Conservation (phyloP, 2,113 vertebrate species). For the Oryzias curvinotus region DNA sequence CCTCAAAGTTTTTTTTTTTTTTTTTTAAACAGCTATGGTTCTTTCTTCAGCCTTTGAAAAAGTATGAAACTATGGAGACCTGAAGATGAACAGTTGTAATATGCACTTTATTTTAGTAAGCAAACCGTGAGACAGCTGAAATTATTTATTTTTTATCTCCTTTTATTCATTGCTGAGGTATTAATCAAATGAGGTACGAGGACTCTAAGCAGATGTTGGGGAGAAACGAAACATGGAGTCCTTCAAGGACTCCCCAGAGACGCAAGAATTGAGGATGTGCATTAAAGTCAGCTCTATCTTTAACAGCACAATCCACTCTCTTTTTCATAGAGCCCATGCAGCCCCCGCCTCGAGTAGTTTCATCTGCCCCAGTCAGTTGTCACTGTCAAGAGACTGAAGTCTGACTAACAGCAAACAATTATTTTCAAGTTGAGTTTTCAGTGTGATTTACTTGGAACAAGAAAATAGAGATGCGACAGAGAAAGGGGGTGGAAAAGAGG, state of each 20-base stretch:
- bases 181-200: too few species aligned
- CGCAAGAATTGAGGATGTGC: slow-evolving; percentile 26
- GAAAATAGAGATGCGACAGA: not conserved
- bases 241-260: slow-evolving; percentile 44
- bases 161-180: too few species aligned
- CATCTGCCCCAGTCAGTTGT: slow-evolving; percentile 1
- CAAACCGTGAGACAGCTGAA: too few species aligned
- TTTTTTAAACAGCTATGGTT: too few species aligned
- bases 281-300: slow-evolving; percentile 41
- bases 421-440: not conserved
- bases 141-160: too few species aligned
- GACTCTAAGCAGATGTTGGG: too few species aligned
- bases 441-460: not conserved
- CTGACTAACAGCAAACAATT: not conserved
- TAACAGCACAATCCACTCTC: slow-evolving; percentile 32
- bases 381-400: slow-evolving; percentile 6
- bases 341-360: not conserved
- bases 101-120: too few species aligned
- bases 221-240: not conserved
- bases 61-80: too few species aligned
- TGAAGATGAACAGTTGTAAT: too few species aligned
- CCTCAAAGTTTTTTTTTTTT: too few species aligned
- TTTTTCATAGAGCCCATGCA: slow-evolving; percentile 10
- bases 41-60: too few species aligned
- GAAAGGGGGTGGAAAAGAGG: not conserved